phyloP scores from a whole-genome alignment of 1,140 invertebrate genomes.

The Ceratosolen solmsi region DNA sequence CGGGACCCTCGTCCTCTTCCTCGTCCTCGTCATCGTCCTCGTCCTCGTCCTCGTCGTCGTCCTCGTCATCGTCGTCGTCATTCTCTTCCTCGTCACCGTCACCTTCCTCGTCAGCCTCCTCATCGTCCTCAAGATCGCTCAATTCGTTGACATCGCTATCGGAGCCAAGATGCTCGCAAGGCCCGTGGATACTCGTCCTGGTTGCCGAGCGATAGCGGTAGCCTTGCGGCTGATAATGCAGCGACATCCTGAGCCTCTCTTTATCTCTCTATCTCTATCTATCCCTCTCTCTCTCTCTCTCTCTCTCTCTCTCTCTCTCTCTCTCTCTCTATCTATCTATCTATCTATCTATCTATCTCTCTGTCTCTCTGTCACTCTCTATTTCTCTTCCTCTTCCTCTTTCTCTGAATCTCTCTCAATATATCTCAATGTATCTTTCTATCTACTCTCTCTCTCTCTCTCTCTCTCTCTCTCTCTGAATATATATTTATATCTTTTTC shows the following conservation, averaged over 20 bases:
- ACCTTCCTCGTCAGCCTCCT: constrained; percentile 74
- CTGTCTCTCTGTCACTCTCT: too few species aligned
- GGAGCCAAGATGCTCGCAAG: constrained; percentile 58
- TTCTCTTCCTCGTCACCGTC: constrained; percentile 75
- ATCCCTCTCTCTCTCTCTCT: constrained; percentile 15
- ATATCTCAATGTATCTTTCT: too few species aligned
- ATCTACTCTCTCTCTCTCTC: too few species aligned
- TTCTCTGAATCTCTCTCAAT: too few species aligned
- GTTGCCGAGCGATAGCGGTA: constrained; percentile 70
- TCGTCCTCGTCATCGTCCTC: constrained; percentile 74
- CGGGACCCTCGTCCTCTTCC: constrained; percentile 75
- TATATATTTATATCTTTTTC: too few species aligned
- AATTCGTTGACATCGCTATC: constrained; percentile 71
- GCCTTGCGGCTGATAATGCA: constrained; percentile 66
- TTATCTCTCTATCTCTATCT: neutral
- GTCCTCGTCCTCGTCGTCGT: constrained; percentile 72
- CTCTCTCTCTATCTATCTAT: too few species aligned
- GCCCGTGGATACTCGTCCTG: constrained; percentile 56
- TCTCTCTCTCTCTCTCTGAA: too few species aligned
- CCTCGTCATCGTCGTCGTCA: constrained; percentile 75
- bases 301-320: neutral
- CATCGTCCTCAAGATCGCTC: constrained; percentile 74
- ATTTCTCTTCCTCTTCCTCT: neutral
- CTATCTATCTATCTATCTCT: too few species aligned
- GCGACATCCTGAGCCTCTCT: constrained; percentile 60